A percentile compares a stretch with the other conserved stretches of the same genome.
These are phyloP conservation scores for Anolis carolinensis DNA, from an alignment of 2,113 vertebrate species.

Conservation along the genomic window DNA sequence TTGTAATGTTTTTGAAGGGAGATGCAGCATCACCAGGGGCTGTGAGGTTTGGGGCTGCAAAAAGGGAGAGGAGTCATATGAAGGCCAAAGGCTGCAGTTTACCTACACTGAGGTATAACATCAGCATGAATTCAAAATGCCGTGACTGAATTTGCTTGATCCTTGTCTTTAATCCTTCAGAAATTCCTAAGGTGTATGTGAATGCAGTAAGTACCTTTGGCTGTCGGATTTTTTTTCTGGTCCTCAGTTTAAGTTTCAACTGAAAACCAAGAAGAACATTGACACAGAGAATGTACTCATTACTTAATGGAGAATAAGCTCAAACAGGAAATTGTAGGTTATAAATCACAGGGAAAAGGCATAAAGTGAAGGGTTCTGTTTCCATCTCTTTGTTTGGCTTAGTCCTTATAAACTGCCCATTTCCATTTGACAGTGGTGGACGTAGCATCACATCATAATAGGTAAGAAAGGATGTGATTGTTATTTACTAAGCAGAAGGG, in stretches of 20 bases:
- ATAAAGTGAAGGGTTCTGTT: neutral
- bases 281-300: neutral
- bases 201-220: neutral
- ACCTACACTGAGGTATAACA: neutral
- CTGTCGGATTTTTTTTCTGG: neutral
- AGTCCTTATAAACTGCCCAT: neutral
- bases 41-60: neutral
- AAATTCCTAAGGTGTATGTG: neutral
- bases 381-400: neutral
- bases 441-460: constrained; percentile 4
- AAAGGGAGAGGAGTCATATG: neutral
- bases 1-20: too few species aligned
- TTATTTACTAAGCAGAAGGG: fast-evolving
- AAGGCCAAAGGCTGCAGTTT: too few species aligned
- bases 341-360: constrained; percentile 3
- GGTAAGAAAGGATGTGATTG: constrained; percentile 2
- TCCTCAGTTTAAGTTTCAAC: neutral
- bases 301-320: neutral
- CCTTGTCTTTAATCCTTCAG: neutral
- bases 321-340: neutral
- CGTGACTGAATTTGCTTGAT: neutral
- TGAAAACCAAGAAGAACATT: fast-evolving
- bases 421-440: neutral
- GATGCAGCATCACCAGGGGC: too few species aligned
- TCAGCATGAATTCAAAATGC: neutral